Conservation (phyloP, 2,797 vertebrate species). For the Picus viridis region DNA sequence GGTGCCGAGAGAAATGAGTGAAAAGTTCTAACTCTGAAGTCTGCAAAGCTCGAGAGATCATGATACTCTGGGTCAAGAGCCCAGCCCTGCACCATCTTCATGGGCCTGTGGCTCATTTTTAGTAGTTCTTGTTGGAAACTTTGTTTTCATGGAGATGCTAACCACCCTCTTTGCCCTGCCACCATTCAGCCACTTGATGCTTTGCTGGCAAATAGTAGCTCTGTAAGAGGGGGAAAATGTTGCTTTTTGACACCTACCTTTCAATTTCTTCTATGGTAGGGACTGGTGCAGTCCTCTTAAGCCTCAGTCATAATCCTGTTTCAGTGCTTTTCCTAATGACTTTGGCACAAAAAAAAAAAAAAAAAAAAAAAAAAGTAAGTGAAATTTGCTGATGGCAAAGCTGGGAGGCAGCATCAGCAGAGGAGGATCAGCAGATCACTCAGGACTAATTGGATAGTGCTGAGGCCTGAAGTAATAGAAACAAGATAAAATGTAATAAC, state of each 20-base stretch:
- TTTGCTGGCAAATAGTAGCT: neutral
- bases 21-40: neutral
- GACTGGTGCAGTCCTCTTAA: neutral
- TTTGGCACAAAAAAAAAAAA: neutral
- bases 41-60: neutral
- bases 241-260: neutral
- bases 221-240: neutral
- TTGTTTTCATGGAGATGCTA: neutral
- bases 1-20: neutral
- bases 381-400: slow-evolving; percentile 52
- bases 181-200: neutral
- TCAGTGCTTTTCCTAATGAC: slow-evolving; percentile 24
- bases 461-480: slow-evolving; percentile 60
- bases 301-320: slow-evolving; percentile 31
- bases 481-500: slow-evolving; percentile 63
- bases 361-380: neutral
- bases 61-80: neutral
- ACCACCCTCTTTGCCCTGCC: neutral
- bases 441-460: slow-evolving; percentile 63
- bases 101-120: neutral
- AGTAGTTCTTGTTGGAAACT: neutral
- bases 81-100: neutral
- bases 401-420: slow-evolving; percentile 45
- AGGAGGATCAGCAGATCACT: slow-evolving; percentile 65
- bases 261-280: neutral